These are phyloP conservation scores for Tribolium freemani DNA, from an alignment of 2,888 invertebrate species.

Conservation along the genomic window DNA sequence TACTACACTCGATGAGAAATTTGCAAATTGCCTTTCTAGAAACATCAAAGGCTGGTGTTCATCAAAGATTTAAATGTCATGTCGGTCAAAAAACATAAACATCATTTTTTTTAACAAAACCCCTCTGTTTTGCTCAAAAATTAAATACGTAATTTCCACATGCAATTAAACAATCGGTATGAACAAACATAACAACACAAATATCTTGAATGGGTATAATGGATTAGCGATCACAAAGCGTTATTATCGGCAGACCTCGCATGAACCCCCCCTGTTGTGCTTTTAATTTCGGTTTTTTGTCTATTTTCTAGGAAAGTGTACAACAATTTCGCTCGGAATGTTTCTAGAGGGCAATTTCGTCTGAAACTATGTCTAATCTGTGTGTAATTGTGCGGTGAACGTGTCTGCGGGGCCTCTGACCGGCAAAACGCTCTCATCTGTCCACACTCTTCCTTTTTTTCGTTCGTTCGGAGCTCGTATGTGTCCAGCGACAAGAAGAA, in stretches of 20 bases:
- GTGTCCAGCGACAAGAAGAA: constrained; percentile 27
- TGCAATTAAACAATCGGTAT: too few relatives aligned
- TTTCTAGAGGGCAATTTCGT: constrained; percentile 32
- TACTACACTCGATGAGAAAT: too few relatives aligned
- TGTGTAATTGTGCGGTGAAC: constrained; percentile 31
- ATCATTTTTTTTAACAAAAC: too few relatives aligned
- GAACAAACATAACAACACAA: too few relatives aligned
- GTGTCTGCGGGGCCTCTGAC: constrained; percentile 29
- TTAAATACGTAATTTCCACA: too few relatives aligned
- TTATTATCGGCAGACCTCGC: background rate
- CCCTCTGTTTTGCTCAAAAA: too few relatives aligned
- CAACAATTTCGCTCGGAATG: constrained; percentile 27
- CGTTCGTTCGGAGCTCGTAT: constrained; percentile 1
- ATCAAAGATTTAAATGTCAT: too few relatives aligned
- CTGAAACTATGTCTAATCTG: constrained; percentile 35
- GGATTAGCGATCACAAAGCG: background rate
- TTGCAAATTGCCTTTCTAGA: too few relatives aligned
- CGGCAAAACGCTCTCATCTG: constrained; percentile 25
- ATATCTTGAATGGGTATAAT: background rate
- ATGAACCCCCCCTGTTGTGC: background rate
- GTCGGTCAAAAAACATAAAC: too few relatives aligned
- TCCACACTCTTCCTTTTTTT: constrained; percentile 26
- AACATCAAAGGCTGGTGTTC: too few relatives aligned
- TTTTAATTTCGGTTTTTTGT: constrained; percentile 20
- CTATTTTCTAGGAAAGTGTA: constrained; percentile 18